phyloP scores from a whole-genome alignment of 30 jellyfish, hydroid and myxozoan species.

The Turritopsis rubra region DNA sequence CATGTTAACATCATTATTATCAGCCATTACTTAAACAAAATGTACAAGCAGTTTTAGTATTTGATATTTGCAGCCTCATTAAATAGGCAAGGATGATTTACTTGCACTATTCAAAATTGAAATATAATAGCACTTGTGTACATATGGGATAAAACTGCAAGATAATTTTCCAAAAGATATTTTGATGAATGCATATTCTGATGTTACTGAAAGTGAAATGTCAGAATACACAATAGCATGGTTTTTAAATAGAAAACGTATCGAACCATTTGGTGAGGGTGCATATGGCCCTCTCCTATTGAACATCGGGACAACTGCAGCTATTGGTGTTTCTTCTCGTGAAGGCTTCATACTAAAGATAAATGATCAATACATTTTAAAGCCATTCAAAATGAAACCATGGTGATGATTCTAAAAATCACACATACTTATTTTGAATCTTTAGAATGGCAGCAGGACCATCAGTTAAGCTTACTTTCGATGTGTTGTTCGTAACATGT shows the following conservation, averaged over 20 bases:
- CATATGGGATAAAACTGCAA: no score
- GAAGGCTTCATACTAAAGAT: neutral
- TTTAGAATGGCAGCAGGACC: slow-evolving; percentile 28
- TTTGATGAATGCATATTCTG: no score
- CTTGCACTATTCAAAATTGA: no score
- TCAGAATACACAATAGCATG: neutral
- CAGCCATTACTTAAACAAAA: neutral
- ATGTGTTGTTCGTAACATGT: neutral
- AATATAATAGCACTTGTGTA: no score
- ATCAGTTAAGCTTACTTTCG: slow-evolving; percentile 17
- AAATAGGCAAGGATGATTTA: no score
- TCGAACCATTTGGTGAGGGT: neutral
- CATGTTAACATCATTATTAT: neutral
- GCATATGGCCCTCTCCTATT: neutral
- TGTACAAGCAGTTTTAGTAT: no score
- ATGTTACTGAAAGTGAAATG: no score
- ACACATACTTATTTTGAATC: neutral
- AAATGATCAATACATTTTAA: neutral
- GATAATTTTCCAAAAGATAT: no score
- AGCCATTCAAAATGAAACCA: neutral
- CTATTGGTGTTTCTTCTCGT: slow-evolving; percentile 5
- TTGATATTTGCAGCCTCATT: no score
- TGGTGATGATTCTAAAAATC: neutral
- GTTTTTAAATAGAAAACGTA: neutral
- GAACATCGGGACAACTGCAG: neutral